Conservation (phyloP, 1,140 invertebrate species). For the Saccostrea cuccullata region DNA sequence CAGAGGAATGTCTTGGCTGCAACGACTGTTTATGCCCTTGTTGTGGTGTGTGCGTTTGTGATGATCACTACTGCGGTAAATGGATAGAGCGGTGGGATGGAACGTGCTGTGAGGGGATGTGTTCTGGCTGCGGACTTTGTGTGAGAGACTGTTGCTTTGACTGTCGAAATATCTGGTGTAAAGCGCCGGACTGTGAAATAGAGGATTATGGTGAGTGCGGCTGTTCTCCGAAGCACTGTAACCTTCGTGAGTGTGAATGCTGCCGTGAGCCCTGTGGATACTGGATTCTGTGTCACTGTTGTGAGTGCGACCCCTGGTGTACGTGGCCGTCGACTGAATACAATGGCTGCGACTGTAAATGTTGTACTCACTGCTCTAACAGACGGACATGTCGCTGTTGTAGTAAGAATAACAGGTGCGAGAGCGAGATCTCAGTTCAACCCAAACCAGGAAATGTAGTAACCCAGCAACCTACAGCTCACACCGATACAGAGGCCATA, state of each 20-base stretch:
- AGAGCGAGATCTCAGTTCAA: background rate
- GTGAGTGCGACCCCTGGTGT: background rate
- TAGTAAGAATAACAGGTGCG: background rate
- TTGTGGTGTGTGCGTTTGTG: background rate
- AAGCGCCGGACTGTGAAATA: background rate
- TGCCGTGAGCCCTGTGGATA: background rate
- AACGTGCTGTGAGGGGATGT: background rate
- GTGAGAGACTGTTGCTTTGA: constrained; percentile 18
- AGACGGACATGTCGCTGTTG: constrained; percentile 11
- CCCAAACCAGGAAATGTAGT: background rate
- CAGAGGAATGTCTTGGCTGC: background rate
- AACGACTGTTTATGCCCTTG: background rate
- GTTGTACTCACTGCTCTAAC: background rate
- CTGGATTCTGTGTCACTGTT: constrained; percentile 8
- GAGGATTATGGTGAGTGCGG: background rate
- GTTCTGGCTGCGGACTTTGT: background rate
- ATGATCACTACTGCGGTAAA: background rate
- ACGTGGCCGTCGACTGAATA: background rate
- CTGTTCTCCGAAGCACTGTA: background rate
- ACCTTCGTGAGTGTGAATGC: background rate
- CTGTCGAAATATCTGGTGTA: constrained; percentile 12
- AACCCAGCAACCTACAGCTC: background rate
- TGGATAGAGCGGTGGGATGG: background rate
- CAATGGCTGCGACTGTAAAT: background rate
- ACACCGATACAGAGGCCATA: background rate